Conservation (phyloP, 2,888 invertebrate species). For the Netelia virgata region DNA sequence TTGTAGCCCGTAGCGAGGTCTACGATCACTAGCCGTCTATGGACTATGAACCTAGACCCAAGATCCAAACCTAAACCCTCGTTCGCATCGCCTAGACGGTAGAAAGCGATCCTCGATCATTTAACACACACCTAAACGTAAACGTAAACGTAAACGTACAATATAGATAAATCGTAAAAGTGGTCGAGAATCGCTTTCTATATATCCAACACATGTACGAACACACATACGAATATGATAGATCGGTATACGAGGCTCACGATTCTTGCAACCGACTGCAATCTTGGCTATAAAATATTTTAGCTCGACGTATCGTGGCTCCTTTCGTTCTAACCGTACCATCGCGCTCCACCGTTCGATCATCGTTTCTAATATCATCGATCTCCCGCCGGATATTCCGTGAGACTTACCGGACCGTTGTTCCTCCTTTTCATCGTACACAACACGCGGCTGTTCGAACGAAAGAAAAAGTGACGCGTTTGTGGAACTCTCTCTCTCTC, state of each 20-base stretch:
- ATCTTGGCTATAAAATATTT: background rate
- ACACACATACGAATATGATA: too few relatives aligned
- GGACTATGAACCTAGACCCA: conserved; percentile 36
- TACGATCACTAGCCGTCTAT: conserved; percentile 51
- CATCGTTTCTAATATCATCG: conserved; percentile 62
- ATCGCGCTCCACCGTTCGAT: background rate
- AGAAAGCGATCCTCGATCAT: conserved; percentile 62
- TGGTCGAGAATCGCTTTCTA: conserved; percentile 45
- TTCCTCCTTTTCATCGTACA: background rate
- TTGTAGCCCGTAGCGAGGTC: conserved; percentile 56
- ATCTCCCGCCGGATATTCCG: conserved; percentile 19
- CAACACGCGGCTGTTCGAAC: conserved; percentile 8
- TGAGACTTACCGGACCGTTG: background rate
- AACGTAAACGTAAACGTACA: background rate
- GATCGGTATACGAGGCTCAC: conserved; percentile 5
- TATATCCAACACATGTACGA: background rate
- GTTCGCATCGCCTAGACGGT: conserved; percentile 40
- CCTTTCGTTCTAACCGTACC: too few relatives aligned
- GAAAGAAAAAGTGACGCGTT: conserved; percentile 67
- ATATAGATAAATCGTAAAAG: conserved; percentile 24
- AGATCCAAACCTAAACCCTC: conserved; percentile 1
- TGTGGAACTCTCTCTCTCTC: conserved; percentile 45
- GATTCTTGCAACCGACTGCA: conserved; percentile 7
- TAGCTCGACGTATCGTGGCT: too few relatives aligned
- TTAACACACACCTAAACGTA: conserved; percentile 1